Evolutionary conservation across 2,797 vertebrate species (phyloP), one percentile per base, ranked within the genome.

Genomic region (Knipowitschia caucasica): DNA sequence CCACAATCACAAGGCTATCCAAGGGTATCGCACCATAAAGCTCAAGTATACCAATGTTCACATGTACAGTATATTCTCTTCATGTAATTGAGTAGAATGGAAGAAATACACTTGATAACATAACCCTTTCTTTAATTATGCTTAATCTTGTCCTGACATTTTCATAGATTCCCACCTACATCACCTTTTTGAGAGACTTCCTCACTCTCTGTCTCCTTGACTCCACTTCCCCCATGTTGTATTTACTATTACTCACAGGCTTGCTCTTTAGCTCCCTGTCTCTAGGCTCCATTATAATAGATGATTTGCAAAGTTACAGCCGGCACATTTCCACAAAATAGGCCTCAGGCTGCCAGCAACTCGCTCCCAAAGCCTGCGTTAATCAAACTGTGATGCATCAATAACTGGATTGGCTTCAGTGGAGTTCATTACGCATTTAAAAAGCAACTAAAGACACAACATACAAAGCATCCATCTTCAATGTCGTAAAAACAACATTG

Each of bases 181-280:
- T 21, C 15, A 18, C 47, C 46, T 50, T n/a, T 45, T 15, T 4
- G n/a, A 61, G 29, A 24, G 34, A 59, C 42, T 72, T 46, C 52
- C 46, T 51, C 40, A 30, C 47, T 10, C 23, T 50, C 34, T 20
- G 31, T 55, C 53, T 59, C 34, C n/a, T 15, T 54, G 55, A 62
- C 63, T 61, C 29, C 0, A 46, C 42, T 36, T 66, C 23, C 25
- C 1, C 11, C 53, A 7, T 33, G 30, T 62, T 67, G 47, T 73
- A 72, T 69, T 71, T 73, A 67, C 56, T 67, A 67, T 69, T 58
- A 58, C 40, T 62, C 58, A 27, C 57, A 51, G 25, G 34, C 53
- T 25, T 52, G 50, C 34, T 64, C 21, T 50, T 70, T 30, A 35
- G 69, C 56, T 53, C 12, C 1, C 18, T 20, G 63, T 66, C 42